Conservation (phyloP, 2,888 invertebrate genomes). For the Odontocerum albicorne region DNA sequence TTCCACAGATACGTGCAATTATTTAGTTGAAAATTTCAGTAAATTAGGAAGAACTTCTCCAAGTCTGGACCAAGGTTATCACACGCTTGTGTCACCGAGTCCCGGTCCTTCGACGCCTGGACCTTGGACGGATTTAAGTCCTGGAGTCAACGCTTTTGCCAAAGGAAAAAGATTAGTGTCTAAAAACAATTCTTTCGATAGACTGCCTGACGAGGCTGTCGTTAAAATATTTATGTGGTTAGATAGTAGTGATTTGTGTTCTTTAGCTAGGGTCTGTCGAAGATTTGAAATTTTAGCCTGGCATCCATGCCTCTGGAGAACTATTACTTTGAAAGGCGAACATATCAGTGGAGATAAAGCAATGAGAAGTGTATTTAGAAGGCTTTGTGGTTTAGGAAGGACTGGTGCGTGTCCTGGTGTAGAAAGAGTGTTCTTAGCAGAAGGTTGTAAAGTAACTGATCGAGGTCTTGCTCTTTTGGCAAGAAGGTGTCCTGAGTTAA, state of each 20-base stretch:
- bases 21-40: constrained; percentile 47
- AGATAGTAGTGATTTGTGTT: constrained; percentile 70
- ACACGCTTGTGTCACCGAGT: constrained; percentile 69
- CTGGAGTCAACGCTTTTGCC: constrained; percentile 31
- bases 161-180: constrained; percentile 43
- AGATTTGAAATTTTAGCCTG: constrained; percentile 77
- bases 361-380: constrained; percentile 62
- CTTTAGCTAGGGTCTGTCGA: constrained; percentile 73
- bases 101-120: constrained; percentile 49
- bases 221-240: constrained; percentile 71
- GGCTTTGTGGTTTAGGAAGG: constrained; percentile 66
- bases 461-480: constrained; percentile 75
- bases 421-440: constrained; percentile 66
- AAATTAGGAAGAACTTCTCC: constrained; percentile 60
- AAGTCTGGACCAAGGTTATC: constrained; percentile 79
- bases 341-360: constrained; percentile 66
- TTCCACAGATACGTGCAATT: constrained; percentile 39
- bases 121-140: constrained; percentile 43
- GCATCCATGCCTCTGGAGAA: constrained; percentile 76
- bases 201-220: constrained; percentile 67
- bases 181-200: constrained; percentile 58
- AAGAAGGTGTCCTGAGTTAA: constrained; percentile 78
- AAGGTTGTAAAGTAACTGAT: constrained; percentile 74
- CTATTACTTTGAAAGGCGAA: constrained; percentile 64
- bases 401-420: constrained; percentile 69